Percentiles rank a stretch among this genome's conserved stretches.
Evolutionary conservation across 2,113 vertebrate genomes (phyloP).

Genomic region (Leptodactylus fuscus): DNA sequence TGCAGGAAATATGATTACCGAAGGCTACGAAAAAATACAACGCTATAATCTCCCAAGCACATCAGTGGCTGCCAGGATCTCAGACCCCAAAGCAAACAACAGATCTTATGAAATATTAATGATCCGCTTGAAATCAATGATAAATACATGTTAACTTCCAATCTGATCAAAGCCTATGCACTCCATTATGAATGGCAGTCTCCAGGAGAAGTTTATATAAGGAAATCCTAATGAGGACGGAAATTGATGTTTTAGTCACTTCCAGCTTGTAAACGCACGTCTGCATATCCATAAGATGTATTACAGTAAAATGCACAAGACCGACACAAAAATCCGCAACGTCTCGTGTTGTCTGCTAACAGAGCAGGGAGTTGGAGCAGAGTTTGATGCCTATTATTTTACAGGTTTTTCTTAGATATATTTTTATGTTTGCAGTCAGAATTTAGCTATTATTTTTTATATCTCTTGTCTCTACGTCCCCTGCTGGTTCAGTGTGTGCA

Average conservation of each 20-base stretch:
- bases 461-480: not conserved
- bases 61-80: conserved; percentile 35
- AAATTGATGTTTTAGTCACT: conserved; percentile 2
- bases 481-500: not conserved
- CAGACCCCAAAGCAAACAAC: conserved; percentile 21
- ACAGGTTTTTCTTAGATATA: not conserved
- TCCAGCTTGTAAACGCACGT: not conserved
- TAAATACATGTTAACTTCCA: conserved; percentile 28
- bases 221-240: not conserved
- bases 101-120: conserved; percentile 41
- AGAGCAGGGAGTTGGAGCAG: not conserved
- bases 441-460: not conserved
- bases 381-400: not conserved
- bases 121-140: conserved; percentile 29
- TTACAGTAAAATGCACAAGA: not conserved
- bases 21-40: conserved; percentile 67
- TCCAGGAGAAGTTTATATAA: not conserved
- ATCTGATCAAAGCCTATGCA: conserved; percentile 14
- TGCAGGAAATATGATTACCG: conserved; percentile 66
- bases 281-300: not conserved
- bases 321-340: not conserved
- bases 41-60: conserved; percentile 61
- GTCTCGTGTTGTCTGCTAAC: not conserved
- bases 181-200: not conserved
- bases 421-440: not conserved